Evolutionary conservation across 2,797 vertebrate species (phyloP).

Genomic region (Sebastes diaconus): DNA sequence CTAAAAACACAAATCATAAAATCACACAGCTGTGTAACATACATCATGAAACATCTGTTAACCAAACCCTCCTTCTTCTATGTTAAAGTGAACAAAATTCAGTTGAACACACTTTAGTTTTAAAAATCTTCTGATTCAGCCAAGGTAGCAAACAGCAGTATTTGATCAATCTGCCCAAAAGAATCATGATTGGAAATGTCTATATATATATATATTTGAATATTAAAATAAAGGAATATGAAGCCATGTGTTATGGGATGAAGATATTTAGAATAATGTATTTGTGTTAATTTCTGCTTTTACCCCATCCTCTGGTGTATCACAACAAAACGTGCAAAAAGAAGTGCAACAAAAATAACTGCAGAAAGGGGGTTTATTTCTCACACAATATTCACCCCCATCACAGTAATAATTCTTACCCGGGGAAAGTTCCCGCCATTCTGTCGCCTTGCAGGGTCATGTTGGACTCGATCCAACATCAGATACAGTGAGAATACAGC

Average conservation of each 20-base stretch:
- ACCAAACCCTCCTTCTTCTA: not conserved
- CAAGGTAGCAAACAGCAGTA: not conserved
- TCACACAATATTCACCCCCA: not conserved
- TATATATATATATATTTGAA: not conserved
- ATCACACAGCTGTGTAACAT: constrained; percentile 1
- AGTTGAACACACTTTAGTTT: not conserved
- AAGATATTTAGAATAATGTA: not conserved
- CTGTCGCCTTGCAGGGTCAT: constrained; percentile 91
- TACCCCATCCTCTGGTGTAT: constrained; percentile 3
- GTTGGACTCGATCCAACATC: constrained; percentile 98
- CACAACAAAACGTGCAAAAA: not conserved
- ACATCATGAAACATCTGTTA: constrained; percentile 14
- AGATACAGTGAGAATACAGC: constrained; percentile 98
- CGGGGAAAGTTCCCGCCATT: constrained; percentile 94
- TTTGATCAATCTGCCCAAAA: not conserved
- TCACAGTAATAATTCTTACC: constrained; percentile 81
- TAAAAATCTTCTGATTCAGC: not conserved
- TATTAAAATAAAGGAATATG: not conserved
- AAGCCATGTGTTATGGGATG: not conserved
- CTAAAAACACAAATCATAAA: constrained; percentile 72
- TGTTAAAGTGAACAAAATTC: not conserved
- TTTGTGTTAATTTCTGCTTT: constrained; percentile 15
- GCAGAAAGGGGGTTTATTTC: not conserved
- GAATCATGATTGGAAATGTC: not conserved
- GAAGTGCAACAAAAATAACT: not conserved